These are phyloP conservation scores for Sphaerophoria taeniata DNA, from an alignment of 2,888 invertebrate species.

Conservation along the genomic window DNA sequence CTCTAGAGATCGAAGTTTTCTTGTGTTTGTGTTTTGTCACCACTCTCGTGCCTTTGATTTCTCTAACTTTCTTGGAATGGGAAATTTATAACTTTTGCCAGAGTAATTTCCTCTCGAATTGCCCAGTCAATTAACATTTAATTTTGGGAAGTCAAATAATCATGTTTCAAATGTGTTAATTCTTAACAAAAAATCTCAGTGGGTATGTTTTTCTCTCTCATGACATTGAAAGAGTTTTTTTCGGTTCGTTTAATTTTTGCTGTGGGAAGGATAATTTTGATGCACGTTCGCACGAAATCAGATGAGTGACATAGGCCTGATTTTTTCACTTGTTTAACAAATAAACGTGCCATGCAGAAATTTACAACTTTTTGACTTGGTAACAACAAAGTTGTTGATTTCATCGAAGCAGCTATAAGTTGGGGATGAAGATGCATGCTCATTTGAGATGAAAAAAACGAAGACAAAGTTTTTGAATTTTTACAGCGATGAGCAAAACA, in stretches of 20 bases:
- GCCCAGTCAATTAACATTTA: conserved; percentile 49
- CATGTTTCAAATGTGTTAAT: neutral
- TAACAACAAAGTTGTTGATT: no score
- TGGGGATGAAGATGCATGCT: no score
- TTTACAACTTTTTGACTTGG: no score
- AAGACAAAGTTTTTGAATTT: no score
- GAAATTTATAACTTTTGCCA: conserved; percentile 3
- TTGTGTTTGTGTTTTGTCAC: neutral
- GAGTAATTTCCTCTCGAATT: neutral
- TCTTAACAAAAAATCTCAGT: neutral
- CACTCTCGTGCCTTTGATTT: neutral
- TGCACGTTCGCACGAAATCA: conserved; percentile 5
- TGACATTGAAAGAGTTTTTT: neutral
- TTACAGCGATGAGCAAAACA: no score
- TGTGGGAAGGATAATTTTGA: neutral
- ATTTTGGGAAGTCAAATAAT: conserved; percentile 18
- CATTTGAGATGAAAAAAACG: no score
- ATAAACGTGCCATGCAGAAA: conserved; percentile 14
- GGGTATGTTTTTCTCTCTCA: neutral
- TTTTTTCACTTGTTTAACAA: conserved; percentile 15
- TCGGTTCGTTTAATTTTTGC: neutral
- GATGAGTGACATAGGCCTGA: neutral
- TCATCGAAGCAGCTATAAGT: no score
- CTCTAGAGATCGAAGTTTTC: conserved; percentile 12
- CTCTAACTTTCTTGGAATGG: neutral